These are phyloP conservation scores for Pelusios castaneus DNA, from an alignment of 2,113 vertebrate genomes.

Conservation along the genomic window DNA sequence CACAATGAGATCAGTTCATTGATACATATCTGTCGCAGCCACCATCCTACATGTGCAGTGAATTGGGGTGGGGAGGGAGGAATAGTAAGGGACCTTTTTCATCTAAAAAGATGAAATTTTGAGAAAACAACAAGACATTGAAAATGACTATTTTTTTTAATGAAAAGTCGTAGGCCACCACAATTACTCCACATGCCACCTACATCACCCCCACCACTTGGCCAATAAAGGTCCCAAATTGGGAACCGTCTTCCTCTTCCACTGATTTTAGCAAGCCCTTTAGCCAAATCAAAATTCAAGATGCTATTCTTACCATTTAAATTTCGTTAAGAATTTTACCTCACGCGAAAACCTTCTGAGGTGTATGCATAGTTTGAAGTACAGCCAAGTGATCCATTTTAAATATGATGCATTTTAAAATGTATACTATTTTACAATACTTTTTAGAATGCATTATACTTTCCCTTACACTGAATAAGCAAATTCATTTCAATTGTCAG, in stretches of 20 bases:
- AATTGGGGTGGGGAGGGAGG: not conserved
- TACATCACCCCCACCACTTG: accelerated
- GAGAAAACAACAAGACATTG: not conserved
- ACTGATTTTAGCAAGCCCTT: accelerated
- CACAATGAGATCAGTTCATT: not conserved
- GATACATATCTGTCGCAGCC: not conserved
- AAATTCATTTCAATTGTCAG: not conserved
- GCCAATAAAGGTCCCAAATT: not conserved
- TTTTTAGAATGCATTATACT: not conserved
- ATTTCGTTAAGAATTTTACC: accelerated
- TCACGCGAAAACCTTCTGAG: accelerated
- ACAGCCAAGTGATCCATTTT: not conserved
- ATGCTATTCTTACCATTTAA: accelerated
- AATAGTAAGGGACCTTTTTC: not conserved
- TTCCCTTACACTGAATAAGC: not conserved
- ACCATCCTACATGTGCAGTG: not conserved
- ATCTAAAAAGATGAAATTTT: accelerated
- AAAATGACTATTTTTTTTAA: accelerated
- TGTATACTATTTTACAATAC: accelerated
- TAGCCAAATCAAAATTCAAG: not conserved
- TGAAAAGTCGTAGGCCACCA: accelerated
- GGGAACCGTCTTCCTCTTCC: accelerated
- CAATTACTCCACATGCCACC: not conserved
- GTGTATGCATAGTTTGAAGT: accelerated
- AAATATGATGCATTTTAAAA: accelerated